Base-by-base conservation (phyloP, 2,113 vertebrate genomes). In the Rhinichthys klamathensis region DNA sequence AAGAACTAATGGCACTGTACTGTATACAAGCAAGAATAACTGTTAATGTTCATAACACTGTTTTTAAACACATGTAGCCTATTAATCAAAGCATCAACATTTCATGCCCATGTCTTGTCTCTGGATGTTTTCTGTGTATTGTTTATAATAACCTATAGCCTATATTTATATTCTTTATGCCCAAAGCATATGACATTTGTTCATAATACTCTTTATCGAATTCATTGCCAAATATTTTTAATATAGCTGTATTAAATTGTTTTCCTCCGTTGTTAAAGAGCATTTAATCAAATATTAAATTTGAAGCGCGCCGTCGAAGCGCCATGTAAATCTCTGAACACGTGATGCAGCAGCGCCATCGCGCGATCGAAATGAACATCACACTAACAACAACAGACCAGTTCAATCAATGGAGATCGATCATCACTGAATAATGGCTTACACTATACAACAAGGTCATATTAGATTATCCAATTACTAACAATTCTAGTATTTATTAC, bases 311-410 rank as follows among this genome's bases (percentile, higher is more conserved):
- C n/a, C 51, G n/a, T 15, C 16, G 32, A 67, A 21, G 46, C 65
- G 15, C 65, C 69, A 11, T 5, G 69, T 6, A 13, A 21, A 11
- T 6, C 35, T 72, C 1, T 38, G 69, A n/a, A 12, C 61, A 82
- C 3, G 16, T 73, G 77, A 76, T 74, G 54, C 82, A 84, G 41
- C 32, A 56, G 13, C 72, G 86, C 84, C 88, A 87, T 23, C 88
- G 6, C 67, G 86, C 51, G 88, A 13, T 51, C 32, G 1, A 46
- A 56, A 3, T 18, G 2, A 9, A 79, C 3, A 79, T 41, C 8
- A 23, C 65, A 35, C 65, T 35, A 6, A 8, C n/a, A n/a, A n/a
- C 6, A 65, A 7, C 63, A 35, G 8, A 65, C 2, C 1, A 18
- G 12, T 0, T 30, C 0, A 27, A 51, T n/a, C 7, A 16, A 5